Conservation (phyloP, 2,113 vertebrate species). For the Arvicanthis niloticus region DNA sequence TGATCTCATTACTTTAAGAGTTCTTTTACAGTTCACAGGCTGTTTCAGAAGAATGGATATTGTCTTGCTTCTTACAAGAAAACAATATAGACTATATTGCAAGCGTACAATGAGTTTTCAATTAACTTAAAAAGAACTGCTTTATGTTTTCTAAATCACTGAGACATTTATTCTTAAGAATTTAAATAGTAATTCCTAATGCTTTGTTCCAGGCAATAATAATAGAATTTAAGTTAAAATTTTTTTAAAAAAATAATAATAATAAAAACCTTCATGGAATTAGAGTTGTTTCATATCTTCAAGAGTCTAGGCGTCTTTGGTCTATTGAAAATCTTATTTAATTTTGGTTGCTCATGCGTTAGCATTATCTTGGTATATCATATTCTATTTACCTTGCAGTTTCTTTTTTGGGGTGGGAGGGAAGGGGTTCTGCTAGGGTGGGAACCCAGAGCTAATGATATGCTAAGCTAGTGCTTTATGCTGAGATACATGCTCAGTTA, state of each 20-base stretch:
- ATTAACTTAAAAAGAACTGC: neutral
- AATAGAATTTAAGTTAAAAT: neutral
- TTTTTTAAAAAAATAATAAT: too few relatives aligned
- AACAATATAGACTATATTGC: neutral
- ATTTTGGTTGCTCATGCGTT: conserved; percentile 11
- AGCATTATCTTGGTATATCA: neutral
- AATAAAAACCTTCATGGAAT: neutral
- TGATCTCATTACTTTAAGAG: neutral
- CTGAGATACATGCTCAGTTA: too few relatives aligned
- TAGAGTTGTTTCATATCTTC: neutral
- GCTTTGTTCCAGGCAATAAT: neutral
- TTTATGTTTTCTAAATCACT: conserved; percentile 6
- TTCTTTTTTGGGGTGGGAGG: neutral
- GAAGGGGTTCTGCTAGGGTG: neutral
- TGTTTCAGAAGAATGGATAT: neutral
- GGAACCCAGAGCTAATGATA: neutral
- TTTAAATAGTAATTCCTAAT: conserved; percentile 30
- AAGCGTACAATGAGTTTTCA: neutral
- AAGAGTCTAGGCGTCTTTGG: neutral
- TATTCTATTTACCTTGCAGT: neutral
- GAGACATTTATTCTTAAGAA: neutral
- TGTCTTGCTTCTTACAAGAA: neutral
- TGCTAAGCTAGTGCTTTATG: neutral
- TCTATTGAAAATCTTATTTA: conserved; percentile 33
- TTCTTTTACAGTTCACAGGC: neutral